A percentile compares a stretch with the other conserved stretches of the same genome.
Evolutionary conservation across 2,113 vertebrate species (phyloP).

Genomic region (Ranitomeya imitator): DNA sequence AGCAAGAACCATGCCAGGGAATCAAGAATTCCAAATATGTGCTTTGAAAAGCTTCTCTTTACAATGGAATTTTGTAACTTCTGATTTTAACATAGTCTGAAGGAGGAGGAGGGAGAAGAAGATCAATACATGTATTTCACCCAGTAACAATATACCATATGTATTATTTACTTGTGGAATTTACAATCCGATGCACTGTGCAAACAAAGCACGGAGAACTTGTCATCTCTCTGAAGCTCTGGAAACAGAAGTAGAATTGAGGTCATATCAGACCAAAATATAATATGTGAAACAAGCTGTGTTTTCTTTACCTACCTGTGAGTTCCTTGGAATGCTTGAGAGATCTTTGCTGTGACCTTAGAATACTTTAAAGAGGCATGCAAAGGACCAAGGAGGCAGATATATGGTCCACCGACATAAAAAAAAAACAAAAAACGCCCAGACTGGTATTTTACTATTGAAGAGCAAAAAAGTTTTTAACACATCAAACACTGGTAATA

Average conservation of each 20-base stretch:
- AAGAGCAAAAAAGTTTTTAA: neutral
- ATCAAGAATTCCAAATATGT: slow-evolving; percentile 78
- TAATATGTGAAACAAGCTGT: slow-evolving; percentile 47
- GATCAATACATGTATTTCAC: slow-evolving; percentile 53
- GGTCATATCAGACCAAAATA: slow-evolving; percentile 48
- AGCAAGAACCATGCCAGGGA: slow-evolving; percentile 72
- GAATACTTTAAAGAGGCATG: slow-evolving; percentile 44
- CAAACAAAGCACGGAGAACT: neutral
- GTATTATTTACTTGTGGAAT: slow-evolving; percentile 52
- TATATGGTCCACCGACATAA: neutral
- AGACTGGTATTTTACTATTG: neutral
- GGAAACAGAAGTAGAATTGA: slow-evolving; percentile 36
- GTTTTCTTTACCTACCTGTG: slow-evolving; percentile 53
- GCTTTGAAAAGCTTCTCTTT: slow-evolving; percentile 72
- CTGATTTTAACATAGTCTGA: slow-evolving; percentile 32
- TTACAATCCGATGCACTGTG: slow-evolving; percentile 51
- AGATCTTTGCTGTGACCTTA: slow-evolving; percentile 44
- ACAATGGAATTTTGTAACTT: slow-evolving; percentile 73
- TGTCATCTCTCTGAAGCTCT: slow-evolving; percentile 28
- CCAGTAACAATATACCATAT: slow-evolving; percentile 28
- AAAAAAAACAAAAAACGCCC: neutral
- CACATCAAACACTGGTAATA: neutral
- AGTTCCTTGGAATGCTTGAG: slow-evolving; percentile 46
- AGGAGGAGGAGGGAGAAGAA: slow-evolving; percentile 61
- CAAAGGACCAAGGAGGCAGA: slow-evolving; percentile 17